Conservation (phyloP, 2,888 invertebrate species). For the Drosophila rubida region DNA sequence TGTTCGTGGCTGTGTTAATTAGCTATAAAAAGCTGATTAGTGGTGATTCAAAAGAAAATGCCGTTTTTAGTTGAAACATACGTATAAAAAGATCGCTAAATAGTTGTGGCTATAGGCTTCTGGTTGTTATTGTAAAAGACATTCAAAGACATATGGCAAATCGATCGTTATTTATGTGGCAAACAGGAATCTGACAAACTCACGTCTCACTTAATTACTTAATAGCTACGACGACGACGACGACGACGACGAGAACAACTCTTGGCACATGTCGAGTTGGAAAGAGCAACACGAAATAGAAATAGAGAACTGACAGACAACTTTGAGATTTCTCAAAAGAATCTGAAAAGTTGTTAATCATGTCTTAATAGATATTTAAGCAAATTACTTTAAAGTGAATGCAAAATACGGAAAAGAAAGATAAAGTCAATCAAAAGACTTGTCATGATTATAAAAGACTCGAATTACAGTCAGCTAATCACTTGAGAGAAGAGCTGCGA, state of each 20-base stretch:
- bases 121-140: constrained; percentile 11
- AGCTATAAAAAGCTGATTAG: constrained; percentile 35
- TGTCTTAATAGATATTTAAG: constrained; percentile 27
- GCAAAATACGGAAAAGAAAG: constrained; percentile 26
- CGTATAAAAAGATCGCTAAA: constrained; percentile 6
- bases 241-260: constrained; percentile 8
- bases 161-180: constrained; percentile 18
- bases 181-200: constrained; percentile 14
- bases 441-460: constrained; percentile 10
- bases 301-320: constrained; percentile 3
- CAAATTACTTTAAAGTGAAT: constrained; percentile 23
- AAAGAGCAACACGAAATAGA: constrained; percentile 4
- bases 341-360: constrained; percentile 24
- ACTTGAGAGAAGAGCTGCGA: not conserved
- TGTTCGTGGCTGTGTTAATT: constrained; percentile 28
- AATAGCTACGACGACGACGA: constrained; percentile 16
- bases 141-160: constrained; percentile 13
- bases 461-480: constrained; percentile 20
- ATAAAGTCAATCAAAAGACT: constrained; percentile 26
- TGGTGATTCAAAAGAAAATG: constrained; percentile 18
- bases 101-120: constrained; percentile 11
- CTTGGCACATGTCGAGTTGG: constrained; percentile 2
- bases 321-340: constrained; percentile 6
- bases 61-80: constrained; percentile 7
- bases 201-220: constrained; percentile 33